Percentiles rank a stretch among this genome's conserved stretches.
Evolutionary conservation across 2,888 invertebrate genomes (phyloP).

Genomic region (Lepidocyrtoides sp.): DNA sequence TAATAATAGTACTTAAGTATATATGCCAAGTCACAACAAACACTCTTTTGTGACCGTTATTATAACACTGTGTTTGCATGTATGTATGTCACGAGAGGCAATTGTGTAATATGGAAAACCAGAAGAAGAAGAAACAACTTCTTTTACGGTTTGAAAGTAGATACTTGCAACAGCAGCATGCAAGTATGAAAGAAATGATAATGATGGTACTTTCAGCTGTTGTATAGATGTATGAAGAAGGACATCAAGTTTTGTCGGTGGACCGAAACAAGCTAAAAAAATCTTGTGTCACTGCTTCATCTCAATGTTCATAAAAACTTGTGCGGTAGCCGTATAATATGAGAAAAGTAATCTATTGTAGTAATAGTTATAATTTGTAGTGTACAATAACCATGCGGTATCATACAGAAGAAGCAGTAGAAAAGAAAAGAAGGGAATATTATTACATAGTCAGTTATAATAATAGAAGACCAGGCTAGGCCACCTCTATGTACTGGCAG

Average conservation of each 20-base stretch:
- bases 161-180: not conserved
- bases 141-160: not conserved
- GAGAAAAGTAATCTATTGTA: not conserved
- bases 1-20: not conserved
- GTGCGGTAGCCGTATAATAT: not conserved
- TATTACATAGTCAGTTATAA: no score
- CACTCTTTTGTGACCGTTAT: conserved; percentile 41
- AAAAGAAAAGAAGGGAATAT: conserved; percentile 16
- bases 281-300: conserved; percentile 27
- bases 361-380: no score
- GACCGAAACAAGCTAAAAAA: conserved; percentile 58
- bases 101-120: not conserved
- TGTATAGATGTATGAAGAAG: conserved; percentile 11
- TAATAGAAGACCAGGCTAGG: not conserved
- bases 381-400: not conserved
- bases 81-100: conserved; percentile 66
- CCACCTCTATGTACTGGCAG: no score
- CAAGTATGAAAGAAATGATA: conserved; percentile 20
- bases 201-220: not conserved
- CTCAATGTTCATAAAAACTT: conserved; percentile 50
- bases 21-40: conserved; percentile 31
- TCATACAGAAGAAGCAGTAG: not conserved
- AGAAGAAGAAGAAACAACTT: not conserved
- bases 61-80: conserved; percentile 41
- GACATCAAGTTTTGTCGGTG: conserved; percentile 42